Evolutionary conservation across 1,140 invertebrate genomes (phyloP), one percentile per base, ranked within the genome.

Genomic region (Berghia stephanieae): DNA sequence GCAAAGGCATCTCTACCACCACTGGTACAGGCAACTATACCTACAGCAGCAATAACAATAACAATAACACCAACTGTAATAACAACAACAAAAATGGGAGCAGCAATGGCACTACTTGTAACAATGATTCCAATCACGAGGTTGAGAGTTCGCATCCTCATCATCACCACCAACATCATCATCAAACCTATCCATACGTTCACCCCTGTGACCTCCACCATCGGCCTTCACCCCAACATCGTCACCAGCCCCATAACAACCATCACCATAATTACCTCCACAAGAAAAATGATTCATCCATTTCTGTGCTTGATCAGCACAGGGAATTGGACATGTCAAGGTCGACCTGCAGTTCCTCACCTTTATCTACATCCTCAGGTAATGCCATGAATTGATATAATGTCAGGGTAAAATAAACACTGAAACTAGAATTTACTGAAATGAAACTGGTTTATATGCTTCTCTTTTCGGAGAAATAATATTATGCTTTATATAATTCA

Each of bases 291-390:
- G 31, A 52, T 27, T 18, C 42, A 52, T 8, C 18, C 57, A 63
- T 63, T 16, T 63, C 18, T 63, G 10, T 21, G 10, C 57, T 46
- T 18, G n/a, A 66, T 31, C 60, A 27, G 1, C 73, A 66, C 18
- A 34, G 57, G 4, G 73, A 75, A 21, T 40, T 21, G 21, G 73
- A 67, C 8, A 66, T 10, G n/a, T 66, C 73, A 21, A 31, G 73
- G 36, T 75, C 73, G 1, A 75, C 73, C 10, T 66, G 73, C 40
- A 75, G 73, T 27, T 60, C 73, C 2, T 75, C 73, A 6, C 73
- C 73, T 36, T 75, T 42, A 2, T 75, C 60, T 2, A 66, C 73
- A 21, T 44, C 73, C 1, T 75, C 73, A 2, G 73, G 73, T 75
- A 44, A 67, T 13, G 5, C 10, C 34, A 66, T 60, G n/a, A 60